Evolutionary conservation across 2,888 invertebrate genomes (phyloP).

Genomic region (Trachelus stipa): DNA sequence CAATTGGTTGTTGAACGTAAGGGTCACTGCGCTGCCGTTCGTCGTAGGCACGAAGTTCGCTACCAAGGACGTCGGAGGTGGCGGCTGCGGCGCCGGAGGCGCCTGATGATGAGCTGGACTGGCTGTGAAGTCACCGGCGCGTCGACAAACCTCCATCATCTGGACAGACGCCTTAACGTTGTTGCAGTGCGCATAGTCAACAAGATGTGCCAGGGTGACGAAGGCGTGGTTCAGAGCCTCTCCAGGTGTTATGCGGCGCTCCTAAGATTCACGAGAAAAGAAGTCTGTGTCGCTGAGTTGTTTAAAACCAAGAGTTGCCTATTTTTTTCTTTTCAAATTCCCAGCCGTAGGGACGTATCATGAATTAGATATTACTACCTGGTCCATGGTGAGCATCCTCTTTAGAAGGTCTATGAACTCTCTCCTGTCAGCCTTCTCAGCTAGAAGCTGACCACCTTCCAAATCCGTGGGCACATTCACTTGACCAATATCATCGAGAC

Average conservation of each 20-base stretch:
- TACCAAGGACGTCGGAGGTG: constrained; percentile 74
- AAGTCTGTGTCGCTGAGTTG: constrained; percentile 15
- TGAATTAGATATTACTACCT: constrained; percentile 74
- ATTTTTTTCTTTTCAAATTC: not conserved
- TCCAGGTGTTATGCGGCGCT: constrained; percentile 93
- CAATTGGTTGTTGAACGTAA: constrained; percentile 93
- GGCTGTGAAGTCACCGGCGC: constrained; percentile 67
- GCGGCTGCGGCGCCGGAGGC: constrained; percentile 65
- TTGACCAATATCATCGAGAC: constrained; percentile 97
- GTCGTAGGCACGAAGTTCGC: constrained; percentile 83
- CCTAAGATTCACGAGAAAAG: constrained; percentile 69
- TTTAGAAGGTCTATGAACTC: constrained; percentile 98
- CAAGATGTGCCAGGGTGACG: constrained; percentile 91
- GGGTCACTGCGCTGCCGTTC: constrained; percentile 84
- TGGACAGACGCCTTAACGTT: constrained; percentile 97
- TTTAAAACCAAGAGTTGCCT: constrained; percentile 12
- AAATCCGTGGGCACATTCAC: constrained; percentile 97
- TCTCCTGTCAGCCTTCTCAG: constrained; percentile 96
- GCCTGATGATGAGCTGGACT: constrained; percentile 70
- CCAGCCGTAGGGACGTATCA: not conserved
- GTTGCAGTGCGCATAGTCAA: constrained; percentile 96
- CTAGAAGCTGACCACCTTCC: constrained; percentile 94
- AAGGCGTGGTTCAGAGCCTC: constrained; percentile 97
- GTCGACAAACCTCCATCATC: constrained; percentile 90
- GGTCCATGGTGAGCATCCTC: constrained; percentile 98